Percentiles rank a stretch among this genome's conserved stretches.
phyloP scores from a whole-genome alignment of 1,140 invertebrate genomes.

The Heliconius himera region DNA sequence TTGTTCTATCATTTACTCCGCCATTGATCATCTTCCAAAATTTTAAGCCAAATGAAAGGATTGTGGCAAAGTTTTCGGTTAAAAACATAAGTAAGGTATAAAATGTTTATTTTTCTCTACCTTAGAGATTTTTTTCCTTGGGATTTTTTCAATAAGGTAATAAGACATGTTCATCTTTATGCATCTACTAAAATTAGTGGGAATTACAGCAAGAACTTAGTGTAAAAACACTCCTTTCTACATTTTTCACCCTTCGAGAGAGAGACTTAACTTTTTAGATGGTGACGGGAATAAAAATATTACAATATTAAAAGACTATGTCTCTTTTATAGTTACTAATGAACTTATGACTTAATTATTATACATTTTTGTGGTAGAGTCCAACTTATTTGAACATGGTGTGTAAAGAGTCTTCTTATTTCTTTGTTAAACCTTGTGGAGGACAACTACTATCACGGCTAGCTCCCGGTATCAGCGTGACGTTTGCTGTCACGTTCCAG shows the following conservation, averaged over 20 bases:
- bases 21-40: slow-evolving; percentile 70
- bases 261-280: too few relatives aligned
- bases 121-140: too few relatives aligned
- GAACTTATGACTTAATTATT: neutral
- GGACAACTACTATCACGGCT: slow-evolving; percentile 59
- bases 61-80: slow-evolving; percentile 68
- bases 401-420: slow-evolving; percentile 67
- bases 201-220: too few relatives aligned
- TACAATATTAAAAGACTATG: too few relatives aligned
- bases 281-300: too few relatives aligned
- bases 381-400: slow-evolving; percentile 67
- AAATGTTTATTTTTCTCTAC: neutral
- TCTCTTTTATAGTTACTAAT: too few relatives aligned
- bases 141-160: neutral
- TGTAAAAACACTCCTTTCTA: too few relatives aligned
- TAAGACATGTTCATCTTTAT: neutral
- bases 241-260: neutral
- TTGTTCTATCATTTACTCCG: slow-evolving; percentile 62
- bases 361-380: slow-evolving; percentile 39
- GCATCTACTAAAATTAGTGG: neutral
- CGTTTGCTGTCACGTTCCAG: slow-evolving; percentile 62
- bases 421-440: slow-evolving; percentile 61
- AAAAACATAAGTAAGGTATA: slow-evolving; percentile 72
- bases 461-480: slow-evolving; percentile 70
- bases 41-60: slow-evolving; percentile 69